Evolutionary conservation across 2,797 vertebrate genomes (phyloP).

Genomic region (Parauchenoglanis ngamensis): DNA sequence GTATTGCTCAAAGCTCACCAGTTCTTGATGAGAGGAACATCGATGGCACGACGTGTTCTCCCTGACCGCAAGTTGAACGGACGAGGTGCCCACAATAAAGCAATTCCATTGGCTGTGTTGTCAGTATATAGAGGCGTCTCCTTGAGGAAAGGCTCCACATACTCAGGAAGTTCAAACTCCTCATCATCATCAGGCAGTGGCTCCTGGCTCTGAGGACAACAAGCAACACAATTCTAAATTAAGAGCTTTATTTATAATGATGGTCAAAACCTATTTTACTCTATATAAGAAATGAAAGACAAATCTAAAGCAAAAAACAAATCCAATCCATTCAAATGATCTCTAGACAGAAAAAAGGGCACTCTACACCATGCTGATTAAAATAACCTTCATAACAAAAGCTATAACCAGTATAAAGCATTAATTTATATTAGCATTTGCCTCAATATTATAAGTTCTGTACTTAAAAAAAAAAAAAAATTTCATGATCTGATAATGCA

Average conservation of each 20-base stretch:
- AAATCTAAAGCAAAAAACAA: background rate
- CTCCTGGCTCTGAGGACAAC: constrained; percentile 88
- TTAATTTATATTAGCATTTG: background rate
- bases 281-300: too few relatives aligned
- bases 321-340: background rate
- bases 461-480: background rate
- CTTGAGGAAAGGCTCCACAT: constrained; percentile 95
- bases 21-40: constrained; percentile 97
- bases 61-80: constrained; percentile 97
- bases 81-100: constrained; percentile 93
- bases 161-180: constrained; percentile 97
- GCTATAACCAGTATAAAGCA: background rate
- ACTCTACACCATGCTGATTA: background rate
- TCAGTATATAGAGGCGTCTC: constrained; percentile 96
- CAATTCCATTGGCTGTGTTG: constrained; percentile 97
- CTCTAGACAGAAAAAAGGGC: background rate
- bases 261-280: background rate
- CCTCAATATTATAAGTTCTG: background rate
- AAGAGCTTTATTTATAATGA: background rate
- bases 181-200: constrained; percentile 96
- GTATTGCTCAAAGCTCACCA: constrained; percentile 78
- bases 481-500: background rate
- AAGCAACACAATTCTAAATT: background rate
- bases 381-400: background rate
- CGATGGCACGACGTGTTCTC: constrained; percentile 91